A percentile compares a stretch with the other conserved stretches of the same genome.
These are phyloP conservation scores for Phataginus tetradactyla DNA, from an alignment of 2,797 vertebrate genomes.

Conservation along the genomic window DNA sequence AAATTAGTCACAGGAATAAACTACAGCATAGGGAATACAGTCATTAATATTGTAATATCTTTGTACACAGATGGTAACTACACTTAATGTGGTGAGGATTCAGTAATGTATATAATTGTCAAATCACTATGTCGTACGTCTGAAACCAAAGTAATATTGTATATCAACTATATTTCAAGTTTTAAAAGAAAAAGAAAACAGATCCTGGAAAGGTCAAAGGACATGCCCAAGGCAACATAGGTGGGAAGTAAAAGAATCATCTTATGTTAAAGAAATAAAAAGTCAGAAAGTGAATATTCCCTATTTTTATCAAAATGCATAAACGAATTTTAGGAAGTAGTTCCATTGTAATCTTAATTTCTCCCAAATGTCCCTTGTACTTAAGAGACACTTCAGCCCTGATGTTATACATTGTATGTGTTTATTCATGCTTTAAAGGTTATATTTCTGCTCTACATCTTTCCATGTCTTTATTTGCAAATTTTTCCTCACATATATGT, in stretches of 20 bases:
- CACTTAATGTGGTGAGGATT: too few species aligned
- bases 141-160: too few species aligned
- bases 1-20: too few species aligned
- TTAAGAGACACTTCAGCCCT: constrained; percentile 32
- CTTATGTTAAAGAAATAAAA: constrained; percentile 16
- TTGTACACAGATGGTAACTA: too few species aligned
- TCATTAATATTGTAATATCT: too few species aligned
- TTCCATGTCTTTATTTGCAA: constrained; percentile 72
- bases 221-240: neutral
- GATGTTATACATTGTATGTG: constrained; percentile 15
- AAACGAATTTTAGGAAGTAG: constrained; percentile 41
- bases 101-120: too few species aligned
- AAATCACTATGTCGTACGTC: too few species aligned
- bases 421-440: constrained; percentile 82
- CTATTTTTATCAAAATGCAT: constrained; percentile 51
- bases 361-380: constrained; percentile 43
- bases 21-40: too few species aligned
- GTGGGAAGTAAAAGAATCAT: neutral
- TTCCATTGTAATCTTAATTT: constrained; percentile 63
- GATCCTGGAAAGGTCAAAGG: constrained; percentile 5
- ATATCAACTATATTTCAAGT: too few species aligned
- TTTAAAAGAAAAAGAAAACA: too few species aligned
- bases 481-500: constrained; percentile 46
- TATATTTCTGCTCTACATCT: constrained; percentile 76
- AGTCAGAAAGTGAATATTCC: neutral